phyloP scores from a whole-genome alignment of 2,113 vertebrate genomes.

The Chlamydotis undulata region DNA sequence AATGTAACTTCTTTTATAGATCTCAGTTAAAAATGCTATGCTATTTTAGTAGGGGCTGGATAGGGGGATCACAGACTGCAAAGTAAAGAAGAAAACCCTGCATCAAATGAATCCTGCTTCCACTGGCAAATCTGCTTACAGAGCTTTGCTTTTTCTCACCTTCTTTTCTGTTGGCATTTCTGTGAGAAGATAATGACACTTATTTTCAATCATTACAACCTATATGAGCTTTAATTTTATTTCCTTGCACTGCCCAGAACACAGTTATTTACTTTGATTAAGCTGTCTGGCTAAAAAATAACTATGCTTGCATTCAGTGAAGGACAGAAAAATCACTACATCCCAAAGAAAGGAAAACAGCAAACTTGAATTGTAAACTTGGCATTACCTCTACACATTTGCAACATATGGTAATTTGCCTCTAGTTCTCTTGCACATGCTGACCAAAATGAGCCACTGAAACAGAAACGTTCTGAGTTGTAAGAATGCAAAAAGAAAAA shows the following conservation, averaged over 20 bases:
- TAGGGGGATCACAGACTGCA: neutral
- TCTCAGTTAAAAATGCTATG: neutral
- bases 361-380: constrained; percentile 8
- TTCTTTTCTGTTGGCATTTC: neutral
- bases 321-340: constrained; percentile 1
- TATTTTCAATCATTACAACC: constrained; percentile 1
- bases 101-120: neutral
- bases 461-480: neutral
- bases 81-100: neutral
- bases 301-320: neutral
- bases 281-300: neutral
- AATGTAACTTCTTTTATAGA: neutral
- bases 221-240: constrained; percentile 3
- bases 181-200: neutral
- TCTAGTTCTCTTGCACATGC: neutral
- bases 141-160: neutral
- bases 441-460: constrained; percentile 37
- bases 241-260: neutral
- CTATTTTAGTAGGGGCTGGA: neutral
- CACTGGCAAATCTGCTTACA: neutral
- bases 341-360: constrained; percentile 9
- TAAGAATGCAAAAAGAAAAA: neutral
- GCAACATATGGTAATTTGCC: neutral
- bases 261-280: constrained; percentile 8
- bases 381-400: neutral